Conservation (phyloP, 2,113 vertebrate genomes). For the Cranoglanis bouderius region DNA sequence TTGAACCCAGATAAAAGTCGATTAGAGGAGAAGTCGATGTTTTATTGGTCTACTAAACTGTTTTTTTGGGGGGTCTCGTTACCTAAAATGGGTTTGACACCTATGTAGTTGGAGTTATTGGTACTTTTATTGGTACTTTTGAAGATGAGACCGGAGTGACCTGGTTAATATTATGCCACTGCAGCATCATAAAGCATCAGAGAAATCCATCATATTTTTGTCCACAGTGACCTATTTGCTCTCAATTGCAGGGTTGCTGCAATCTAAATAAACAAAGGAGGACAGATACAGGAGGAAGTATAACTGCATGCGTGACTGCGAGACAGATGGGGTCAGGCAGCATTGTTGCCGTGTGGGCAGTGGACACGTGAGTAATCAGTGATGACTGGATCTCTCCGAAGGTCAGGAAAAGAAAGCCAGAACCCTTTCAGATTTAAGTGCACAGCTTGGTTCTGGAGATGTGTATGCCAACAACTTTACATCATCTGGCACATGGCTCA, state of each 20-base stretch:
- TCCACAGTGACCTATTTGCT: neutral
- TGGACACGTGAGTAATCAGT: neutral
- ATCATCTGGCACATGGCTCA: neutral
- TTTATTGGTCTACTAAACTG: neutral
- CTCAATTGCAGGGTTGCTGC: neutral
- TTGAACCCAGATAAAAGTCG: neutral
- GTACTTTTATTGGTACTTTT: neutral
- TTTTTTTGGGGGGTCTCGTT: neutral
- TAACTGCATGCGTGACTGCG: neutral
- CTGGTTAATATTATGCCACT: neutral
- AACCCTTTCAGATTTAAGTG: neutral
- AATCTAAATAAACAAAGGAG: slow-evolving; percentile 6
- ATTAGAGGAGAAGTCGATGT: neutral
- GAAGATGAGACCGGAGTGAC: neutral
- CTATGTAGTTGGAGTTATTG: neutral
- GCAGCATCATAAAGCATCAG: neutral
- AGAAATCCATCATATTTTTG: neutral
- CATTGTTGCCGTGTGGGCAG: neutral
- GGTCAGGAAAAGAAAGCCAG: neutral
- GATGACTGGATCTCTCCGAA: neutral
- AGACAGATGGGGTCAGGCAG: neutral
- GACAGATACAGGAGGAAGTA: neutral
- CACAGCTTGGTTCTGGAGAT: neutral
- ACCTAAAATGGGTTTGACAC: neutral
- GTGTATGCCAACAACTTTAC: neutral